phyloP scores from a whole-genome alignment of 2,888 invertebrate genomes.

The Apodemia duryi region DNA sequence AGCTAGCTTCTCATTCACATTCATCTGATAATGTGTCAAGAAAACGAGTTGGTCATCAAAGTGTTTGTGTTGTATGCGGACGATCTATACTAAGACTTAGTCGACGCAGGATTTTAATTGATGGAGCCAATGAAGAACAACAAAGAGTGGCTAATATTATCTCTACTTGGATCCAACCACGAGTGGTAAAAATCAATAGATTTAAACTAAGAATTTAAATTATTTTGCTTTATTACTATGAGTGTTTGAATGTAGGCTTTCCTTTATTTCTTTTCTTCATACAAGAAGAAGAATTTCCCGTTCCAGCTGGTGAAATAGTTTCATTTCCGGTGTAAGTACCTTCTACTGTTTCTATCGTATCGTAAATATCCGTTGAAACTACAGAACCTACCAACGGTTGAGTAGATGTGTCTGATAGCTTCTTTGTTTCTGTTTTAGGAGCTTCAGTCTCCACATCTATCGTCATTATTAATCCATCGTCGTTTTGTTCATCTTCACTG shows the following conservation, averaged over 20 bases:
- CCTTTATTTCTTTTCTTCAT: slow-evolving; percentile 52
- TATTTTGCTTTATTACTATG: neutral
- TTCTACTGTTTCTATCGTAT: slow-evolving; percentile 52
- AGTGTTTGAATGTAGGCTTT: slow-evolving; percentile 33
- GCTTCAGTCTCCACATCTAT: slow-evolving; percentile 56
- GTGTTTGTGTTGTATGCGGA: slow-evolving; percentile 13
- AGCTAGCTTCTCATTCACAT: slow-evolving; percentile 8
- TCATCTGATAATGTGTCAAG: neutral
- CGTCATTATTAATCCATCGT: slow-evolving; percentile 58
- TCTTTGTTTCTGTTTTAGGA: slow-evolving; percentile 48
- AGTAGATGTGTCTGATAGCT: slow-evolving; percentile 52
- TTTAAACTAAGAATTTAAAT: neutral
- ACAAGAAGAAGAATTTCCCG: slow-evolving; percentile 54
- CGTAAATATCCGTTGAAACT: slow-evolving; percentile 47
- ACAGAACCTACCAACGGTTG: slow-evolving; percentile 45
- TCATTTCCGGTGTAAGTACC: slow-evolving; percentile 45
- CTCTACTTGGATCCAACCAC: slow-evolving; percentile 15
- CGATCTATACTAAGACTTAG: slow-evolving; percentile 4
- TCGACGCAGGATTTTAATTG: slow-evolving; percentile 16
- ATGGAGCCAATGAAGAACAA: slow-evolving; percentile 16
- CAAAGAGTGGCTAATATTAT: slow-evolving; percentile 8
- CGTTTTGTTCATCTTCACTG: slow-evolving; percentile 57
- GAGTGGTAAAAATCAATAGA: slow-evolving; percentile 1
- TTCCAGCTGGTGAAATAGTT: slow-evolving; percentile 38
- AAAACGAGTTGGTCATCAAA: slow-evolving; percentile 12